Evolutionary conservation across 1,140 invertebrate genomes (phyloP).

Genomic region (Leptinotarsa texana): DNA sequence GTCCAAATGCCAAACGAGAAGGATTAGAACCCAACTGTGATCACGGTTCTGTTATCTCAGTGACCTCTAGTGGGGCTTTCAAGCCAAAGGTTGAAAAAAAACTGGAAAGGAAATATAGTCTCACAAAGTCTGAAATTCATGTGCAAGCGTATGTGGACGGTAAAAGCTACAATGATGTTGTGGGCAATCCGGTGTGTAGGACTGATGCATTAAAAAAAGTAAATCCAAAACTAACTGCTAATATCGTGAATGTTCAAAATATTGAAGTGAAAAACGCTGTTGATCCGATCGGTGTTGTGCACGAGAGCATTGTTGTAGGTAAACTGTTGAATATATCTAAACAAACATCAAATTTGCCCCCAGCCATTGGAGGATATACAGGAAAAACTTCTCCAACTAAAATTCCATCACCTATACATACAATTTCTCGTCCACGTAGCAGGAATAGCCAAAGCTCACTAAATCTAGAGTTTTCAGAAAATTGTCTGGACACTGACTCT

Average conservation of each 20-base stretch:
- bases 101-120: slow-evolving; percentile 57
- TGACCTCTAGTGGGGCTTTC: slow-evolving; percentile 54
- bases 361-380: slow-evolving; percentile 38
- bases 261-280: slow-evolving; percentile 37
- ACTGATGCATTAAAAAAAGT: slow-evolving; percentile 24
- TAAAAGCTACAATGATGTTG: slow-evolving; percentile 36
- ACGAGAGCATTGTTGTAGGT: slow-evolving; percentile 36
- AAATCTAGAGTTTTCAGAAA: slow-evolving; percentile 53
- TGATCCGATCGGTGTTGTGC: slow-evolving; percentile 26
- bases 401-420: slow-evolving; percentile 65
- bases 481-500: slow-evolving; percentile 64
- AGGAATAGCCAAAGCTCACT: slow-evolving; percentile 55
- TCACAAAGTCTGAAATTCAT: slow-evolving; percentile 60
- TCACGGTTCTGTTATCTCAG: slow-evolving; percentile 50
- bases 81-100: slow-evolving; percentile 48
- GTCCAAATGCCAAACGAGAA: slow-evolving; percentile 42
- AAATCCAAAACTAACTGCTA: slow-evolving; percentile 41
- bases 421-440: slow-evolving; percentile 58
- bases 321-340: slow-evolving; percentile 56
- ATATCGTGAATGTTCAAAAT: slow-evolving; percentile 47
- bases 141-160: slow-evolving; percentile 51
- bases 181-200: slow-evolving; percentile 15
- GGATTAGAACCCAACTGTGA: slow-evolving; percentile 50
- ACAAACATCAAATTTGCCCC: slow-evolving; percentile 48
- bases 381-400: slow-evolving; percentile 59